Evolutionary conservation across 1,140 invertebrate species (phyloP).

Genomic region (Penaeus chinensis): DNA sequence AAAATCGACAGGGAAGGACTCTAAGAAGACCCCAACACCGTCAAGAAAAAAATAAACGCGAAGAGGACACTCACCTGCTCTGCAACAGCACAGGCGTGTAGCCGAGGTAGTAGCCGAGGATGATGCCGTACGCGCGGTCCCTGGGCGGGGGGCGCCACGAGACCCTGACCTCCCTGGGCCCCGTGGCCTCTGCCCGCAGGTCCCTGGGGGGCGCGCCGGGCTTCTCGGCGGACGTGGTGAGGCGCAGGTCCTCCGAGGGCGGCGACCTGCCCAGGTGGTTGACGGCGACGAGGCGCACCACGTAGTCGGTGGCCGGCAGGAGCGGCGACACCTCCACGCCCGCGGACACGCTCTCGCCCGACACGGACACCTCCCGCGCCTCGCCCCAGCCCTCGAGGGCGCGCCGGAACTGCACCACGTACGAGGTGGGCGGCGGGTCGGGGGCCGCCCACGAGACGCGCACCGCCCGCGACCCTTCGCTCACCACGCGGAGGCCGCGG

Average conservation of each 20-base stretch:
- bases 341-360: background rate
- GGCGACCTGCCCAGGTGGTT: constrained; percentile 67
- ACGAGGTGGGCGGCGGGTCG: constrained; percentile 44
- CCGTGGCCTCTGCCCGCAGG: constrained; percentile 78
- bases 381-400: constrained; percentile 48
- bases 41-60: background rate
- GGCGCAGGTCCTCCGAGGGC: constrained; percentile 64
- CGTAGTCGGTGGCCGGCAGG: constrained; percentile 57
- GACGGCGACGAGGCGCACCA: constrained; percentile 57
- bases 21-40: too few species aligned
- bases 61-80: constrained; percentile 23
- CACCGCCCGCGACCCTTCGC: constrained; percentile 52
- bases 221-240: constrained; percentile 65
- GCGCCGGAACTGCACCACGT: constrained; percentile 54
- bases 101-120: constrained; percentile 75
- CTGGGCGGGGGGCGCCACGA: constrained; percentile 80
- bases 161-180: constrained; percentile 81
- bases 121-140: constrained; percentile 79
- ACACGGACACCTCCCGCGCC: constrained; percentile 43
- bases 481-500: constrained; percentile 52
- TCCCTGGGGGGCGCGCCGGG: constrained; percentile 82
- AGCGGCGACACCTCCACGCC: constrained; percentile 50
- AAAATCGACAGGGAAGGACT: too few species aligned
- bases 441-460: constrained; percentile 55
- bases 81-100: constrained; percentile 39